phyloP scores from a whole-genome alignment of 2,797 vertebrate genomes.

The Diplodus puntazzo region DNA sequence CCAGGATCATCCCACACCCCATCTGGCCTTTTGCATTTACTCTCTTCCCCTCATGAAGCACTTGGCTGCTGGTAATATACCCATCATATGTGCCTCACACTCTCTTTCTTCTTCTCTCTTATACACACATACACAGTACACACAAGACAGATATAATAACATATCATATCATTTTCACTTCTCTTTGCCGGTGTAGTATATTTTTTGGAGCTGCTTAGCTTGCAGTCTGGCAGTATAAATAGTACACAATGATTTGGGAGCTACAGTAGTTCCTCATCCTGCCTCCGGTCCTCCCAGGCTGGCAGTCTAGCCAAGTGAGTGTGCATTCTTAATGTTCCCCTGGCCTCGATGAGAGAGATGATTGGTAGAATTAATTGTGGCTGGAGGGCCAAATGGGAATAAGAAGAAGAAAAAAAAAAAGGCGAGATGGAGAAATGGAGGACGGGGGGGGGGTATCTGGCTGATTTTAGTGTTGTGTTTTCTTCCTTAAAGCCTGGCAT shows the following conservation, averaged over 20 bases:
- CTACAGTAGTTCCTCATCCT: conserved; percentile 58
- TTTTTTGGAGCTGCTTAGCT: conserved; percentile 63
- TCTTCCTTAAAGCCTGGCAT: conserved; percentile 51
- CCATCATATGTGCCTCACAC: conserved; percentile 38
- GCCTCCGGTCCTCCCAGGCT: conserved; percentile 68
- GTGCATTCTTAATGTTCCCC: conserved; percentile 84
- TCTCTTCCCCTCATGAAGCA: conserved; percentile 53
- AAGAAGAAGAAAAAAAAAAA: conserved; percentile 42
- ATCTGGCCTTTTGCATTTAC: conserved; percentile 68
- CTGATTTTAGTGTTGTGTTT: conserved; percentile 64
- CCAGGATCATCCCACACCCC: conserved; percentile 69
- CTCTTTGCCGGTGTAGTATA: background rate
- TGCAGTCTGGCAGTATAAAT: conserved; percentile 70
- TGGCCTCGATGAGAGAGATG: conserved; percentile 77
- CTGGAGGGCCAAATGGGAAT: conserved; percentile 79
- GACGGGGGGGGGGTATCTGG: conserved; percentile 26
- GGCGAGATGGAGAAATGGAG: conserved; percentile 36
- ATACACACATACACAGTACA: background rate
- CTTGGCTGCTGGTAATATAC: conserved; percentile 61
- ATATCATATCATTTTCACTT: conserved; percentile 22
- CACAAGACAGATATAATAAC: conserved; percentile 53
- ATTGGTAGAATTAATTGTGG: conserved; percentile 87
- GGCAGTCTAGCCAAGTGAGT: conserved; percentile 71
- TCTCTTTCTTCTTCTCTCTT: background rate
- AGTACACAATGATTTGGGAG: conserved; percentile 54